Percentiles rank a stretch among this genome's conserved stretches.
Conservation (phyloP, 2,888 invertebrate genomes). For the Tromatobia lineatoria region DNA sequence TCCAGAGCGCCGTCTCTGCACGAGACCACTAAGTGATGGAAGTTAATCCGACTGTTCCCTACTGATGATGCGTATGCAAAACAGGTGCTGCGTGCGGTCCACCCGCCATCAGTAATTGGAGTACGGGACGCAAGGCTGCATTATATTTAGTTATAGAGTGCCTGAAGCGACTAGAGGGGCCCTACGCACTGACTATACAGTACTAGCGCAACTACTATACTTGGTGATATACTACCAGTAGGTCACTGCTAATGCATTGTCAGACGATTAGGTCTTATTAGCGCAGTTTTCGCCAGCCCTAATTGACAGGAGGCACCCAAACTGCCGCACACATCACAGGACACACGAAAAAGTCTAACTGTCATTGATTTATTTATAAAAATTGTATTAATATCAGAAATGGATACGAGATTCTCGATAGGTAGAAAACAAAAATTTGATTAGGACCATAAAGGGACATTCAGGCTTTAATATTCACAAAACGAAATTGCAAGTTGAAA, state of each 20-base stretch:
- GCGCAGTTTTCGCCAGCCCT: constrained; percentile 73
- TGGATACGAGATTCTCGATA: too few species aligned
- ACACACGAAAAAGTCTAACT: neutral
- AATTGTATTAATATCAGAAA: too few species aligned
- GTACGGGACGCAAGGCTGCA: constrained; percentile 83
- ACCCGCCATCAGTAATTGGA: constrained; percentile 80
- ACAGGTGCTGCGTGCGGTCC: constrained; percentile 78
- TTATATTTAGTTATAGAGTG: constrained; percentile 76
- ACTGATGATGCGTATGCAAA: constrained; percentile 81
- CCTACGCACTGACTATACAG: constrained; percentile 72
- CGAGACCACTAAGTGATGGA: constrained; percentile 72
- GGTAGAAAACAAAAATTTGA: too few species aligned
- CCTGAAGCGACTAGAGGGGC: constrained; percentile 54
- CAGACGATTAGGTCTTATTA: constrained; percentile 82
- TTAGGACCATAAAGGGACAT: too few species aligned
- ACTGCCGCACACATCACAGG: constrained; percentile 2
- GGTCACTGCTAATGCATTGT: constrained; percentile 84
- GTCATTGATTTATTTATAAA: neutral
- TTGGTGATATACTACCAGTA: constrained; percentile 72
- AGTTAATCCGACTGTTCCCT: constrained; percentile 81
- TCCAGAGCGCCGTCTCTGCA: constrained; percentile 65
- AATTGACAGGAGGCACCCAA: constrained; percentile 54
- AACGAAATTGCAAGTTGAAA: too few species aligned
- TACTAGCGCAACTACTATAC: constrained; percentile 76
- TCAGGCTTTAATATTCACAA: too few species aligned